Base-by-base conservation (phyloP, 1,140 invertebrate species). In the Octopus sinensis region DNA sequence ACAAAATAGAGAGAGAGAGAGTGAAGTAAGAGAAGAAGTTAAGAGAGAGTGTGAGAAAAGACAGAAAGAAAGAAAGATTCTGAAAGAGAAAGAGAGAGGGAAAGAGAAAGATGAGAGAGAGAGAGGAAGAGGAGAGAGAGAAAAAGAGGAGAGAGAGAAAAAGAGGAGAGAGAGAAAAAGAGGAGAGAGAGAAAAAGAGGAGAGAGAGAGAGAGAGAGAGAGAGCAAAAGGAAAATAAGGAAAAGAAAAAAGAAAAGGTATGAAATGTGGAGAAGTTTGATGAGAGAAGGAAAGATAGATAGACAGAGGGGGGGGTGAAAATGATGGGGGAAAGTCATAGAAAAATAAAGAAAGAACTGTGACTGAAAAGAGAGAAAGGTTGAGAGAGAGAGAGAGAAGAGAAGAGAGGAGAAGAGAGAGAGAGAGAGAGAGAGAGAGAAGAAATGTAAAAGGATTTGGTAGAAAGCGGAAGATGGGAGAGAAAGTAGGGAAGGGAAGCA, bases 11-110 rank as follows among this genome's bases (percentile, higher is more conserved):
- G 76, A 17, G 12, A 23, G 43, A 78, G 54, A 30, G 52, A n/a
- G 13, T 12, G 17, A 54, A 23, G 5, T 6, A n/a, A 4, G 5
- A 77, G 4, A 30, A 54, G 9, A 53, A 52, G 53, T 10, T 4
- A 23, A 75, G 77, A 54, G 43, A 75, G 73, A 52, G 5, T 71
- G 17, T 79, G 13, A 77, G 0, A 77, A 62, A 76, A 3, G 56
- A 30, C 43, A 23, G 76, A n/a, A 56, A 77, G 79, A n/a, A 68
- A 78, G 76, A 71, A 53, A 52, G 54, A 68, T 62, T 9, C 43
- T 30, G 56, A 68, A 54, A n/a, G 51, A 51, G 17, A 13, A 62
- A 17, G 53, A 53, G 54, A n/a, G 56, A 54, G 54, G n/a, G 71
- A 79, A 53, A 51, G 54, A 54, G 62, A 9, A 62, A 17, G 1